Evolutionary conservation across 2,797 vertebrate genomes (phyloP).

Genomic region (Discoglossus pictus): DNA sequence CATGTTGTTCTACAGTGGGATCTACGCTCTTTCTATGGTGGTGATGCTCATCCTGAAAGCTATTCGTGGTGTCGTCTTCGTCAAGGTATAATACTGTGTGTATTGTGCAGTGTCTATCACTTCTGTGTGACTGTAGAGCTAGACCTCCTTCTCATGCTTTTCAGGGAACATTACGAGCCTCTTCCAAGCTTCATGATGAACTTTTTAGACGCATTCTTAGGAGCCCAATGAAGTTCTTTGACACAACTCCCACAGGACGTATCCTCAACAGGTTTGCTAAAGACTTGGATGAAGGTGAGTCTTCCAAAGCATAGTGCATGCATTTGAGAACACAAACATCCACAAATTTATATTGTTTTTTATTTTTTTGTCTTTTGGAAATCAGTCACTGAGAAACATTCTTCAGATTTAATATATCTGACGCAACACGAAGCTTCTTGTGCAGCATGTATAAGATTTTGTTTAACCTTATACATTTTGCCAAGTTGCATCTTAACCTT

Average conservation of each 20-base stretch:
- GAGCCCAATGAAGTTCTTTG: slow-evolving; percentile 93
- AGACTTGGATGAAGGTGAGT: slow-evolving; percentile 91
- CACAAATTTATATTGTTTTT: too few relatives aligned
- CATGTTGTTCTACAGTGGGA: slow-evolving; percentile 83
- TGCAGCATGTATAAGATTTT: too few relatives aligned
- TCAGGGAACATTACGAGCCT: slow-evolving; percentile 85
- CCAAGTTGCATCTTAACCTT: too few relatives aligned
- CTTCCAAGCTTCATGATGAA: slow-evolving; percentile 85
- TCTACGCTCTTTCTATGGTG: slow-evolving; percentile 88
- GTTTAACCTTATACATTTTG: too few relatives aligned
- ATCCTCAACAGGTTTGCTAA: slow-evolving; percentile 91
- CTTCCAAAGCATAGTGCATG: background rate
- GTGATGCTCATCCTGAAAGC: slow-evolving; percentile 87
- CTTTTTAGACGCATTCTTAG: slow-evolving; percentile 87
- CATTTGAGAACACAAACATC: too few relatives aligned
- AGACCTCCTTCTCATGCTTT: slow-evolving; percentile 16
- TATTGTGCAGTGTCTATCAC: background rate
- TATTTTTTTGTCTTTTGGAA: too few relatives aligned
- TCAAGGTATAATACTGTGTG: slow-evolving; percentile 74
- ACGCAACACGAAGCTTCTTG: too few relatives aligned
- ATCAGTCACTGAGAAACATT: too few relatives aligned
- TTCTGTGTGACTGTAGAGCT: too few relatives aligned
- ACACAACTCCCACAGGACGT: slow-evolving; percentile 83
- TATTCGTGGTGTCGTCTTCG: slow-evolving; percentile 83
- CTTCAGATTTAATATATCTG: too few relatives aligned